Conservation (phyloP, 2,113 vertebrate species). For the Sphyrna mokarran region DNA sequence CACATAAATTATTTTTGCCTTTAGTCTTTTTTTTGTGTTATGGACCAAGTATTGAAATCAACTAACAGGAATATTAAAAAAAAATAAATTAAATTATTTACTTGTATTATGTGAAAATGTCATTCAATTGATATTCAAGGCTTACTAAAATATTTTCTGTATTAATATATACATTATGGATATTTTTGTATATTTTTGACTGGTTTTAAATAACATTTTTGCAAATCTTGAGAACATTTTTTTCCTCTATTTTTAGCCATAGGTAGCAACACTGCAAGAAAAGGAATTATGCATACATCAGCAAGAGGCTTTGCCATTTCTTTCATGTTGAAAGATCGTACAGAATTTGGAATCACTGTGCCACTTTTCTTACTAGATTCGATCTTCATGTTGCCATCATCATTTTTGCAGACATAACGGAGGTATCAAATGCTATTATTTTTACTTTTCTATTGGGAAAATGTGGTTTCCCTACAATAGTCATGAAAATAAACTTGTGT, state of each 20-base stretch:
- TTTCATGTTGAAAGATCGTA: conserved; percentile 59
- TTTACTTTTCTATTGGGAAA: neutral
- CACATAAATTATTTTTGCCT: neutral
- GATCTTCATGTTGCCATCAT: conserved; percentile 56
- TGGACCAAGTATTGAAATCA: neutral
- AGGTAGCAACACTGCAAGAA: conserved; percentile 50
- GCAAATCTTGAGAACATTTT: conserved; percentile 51
- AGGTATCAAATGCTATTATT: neutral
- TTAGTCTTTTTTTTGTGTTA: neutral
- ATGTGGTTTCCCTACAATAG: neutral
- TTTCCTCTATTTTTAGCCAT: conserved; percentile 48
- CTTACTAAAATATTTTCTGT: neutral
- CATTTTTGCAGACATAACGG: conserved; percentile 56
- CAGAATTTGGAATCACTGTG: conserved; percentile 63
- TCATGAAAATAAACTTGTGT: neutral
- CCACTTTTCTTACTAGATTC: conserved; percentile 68
- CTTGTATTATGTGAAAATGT: neutral
- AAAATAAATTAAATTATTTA: neutral
- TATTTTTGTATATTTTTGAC: neutral
- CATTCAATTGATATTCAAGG: neutral
- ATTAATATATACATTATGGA: neutral
- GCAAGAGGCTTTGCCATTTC: conserved; percentile 55
- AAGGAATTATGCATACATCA: conserved; percentile 55
- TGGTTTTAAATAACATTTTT: conserved; percentile 38
- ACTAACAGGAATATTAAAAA: neutral